Conservation (phyloP, 1,140 invertebrate genomes). For the Agraylea sexmaculata region DNA sequence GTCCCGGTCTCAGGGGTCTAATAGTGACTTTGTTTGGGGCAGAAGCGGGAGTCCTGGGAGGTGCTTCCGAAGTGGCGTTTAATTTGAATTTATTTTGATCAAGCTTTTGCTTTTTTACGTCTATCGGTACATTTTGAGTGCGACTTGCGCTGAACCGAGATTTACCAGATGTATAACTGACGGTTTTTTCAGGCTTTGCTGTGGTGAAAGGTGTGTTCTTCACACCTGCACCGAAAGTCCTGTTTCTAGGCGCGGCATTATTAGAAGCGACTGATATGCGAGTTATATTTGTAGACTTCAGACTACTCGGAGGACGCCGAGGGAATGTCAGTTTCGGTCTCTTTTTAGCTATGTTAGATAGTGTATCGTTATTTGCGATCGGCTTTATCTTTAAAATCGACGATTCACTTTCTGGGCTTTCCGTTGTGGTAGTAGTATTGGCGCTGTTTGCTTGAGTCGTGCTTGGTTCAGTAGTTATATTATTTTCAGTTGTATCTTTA, state of each 20-base stretch:
- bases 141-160: constrained; percentile 28
- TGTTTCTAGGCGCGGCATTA: constrained; percentile 6
- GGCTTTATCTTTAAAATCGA: constrained; percentile 13
- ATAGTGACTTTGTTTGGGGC: constrained; percentile 30
- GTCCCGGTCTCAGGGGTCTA: constrained; percentile 29
- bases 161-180: constrained; percentile 29
- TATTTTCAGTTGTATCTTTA: constrained; percentile 20
- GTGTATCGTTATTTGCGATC: constrained; percentile 19
- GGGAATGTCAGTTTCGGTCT: constrained; percentile 32
- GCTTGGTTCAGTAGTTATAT: constrained; percentile 16
- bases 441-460: constrained; percentile 25
- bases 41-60: constrained; percentile 23
- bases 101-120: constrained; percentile 26
- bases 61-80: constrained; percentile 5
- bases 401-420: constrained; percentile 11
- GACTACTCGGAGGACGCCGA: constrained; percentile 28
- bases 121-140: constrained; percentile 34
- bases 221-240: constrained; percentile 5
- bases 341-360: constrained; percentile 28
- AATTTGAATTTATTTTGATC: constrained; percentile 22
- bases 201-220: constrained; percentile 22
- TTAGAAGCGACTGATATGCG: constrained; percentile 11
- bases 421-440: constrained; percentile 15
- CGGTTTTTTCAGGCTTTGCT: constrained; percentile 31
- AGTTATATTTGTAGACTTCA: constrained; percentile 26